Conservation (phyloP, 2,797 vertebrate genomes). For the Paedocypris micromegethes region DNA sequence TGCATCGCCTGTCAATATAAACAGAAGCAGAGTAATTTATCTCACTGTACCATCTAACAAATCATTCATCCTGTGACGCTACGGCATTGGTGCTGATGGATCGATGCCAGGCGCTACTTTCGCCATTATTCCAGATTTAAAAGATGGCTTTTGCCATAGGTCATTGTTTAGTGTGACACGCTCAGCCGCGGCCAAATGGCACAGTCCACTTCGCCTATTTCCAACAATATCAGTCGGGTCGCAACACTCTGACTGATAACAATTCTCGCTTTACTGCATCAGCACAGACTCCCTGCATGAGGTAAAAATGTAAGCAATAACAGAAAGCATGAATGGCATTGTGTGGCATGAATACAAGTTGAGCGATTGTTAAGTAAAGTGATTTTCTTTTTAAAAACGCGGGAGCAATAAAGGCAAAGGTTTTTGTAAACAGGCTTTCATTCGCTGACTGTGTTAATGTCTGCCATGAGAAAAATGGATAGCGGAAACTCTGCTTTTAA, state of each 20-base stretch:
- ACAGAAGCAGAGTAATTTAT: constrained; percentile 39
- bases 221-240: neutral
- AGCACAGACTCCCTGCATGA: neutral
- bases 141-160: neutral
- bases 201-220: constrained; percentile 1
- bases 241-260: neutral
- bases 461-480: constrained; percentile 18
- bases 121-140: neutral
- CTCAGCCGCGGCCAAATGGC: neutral
- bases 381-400: neutral
- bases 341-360: neutral
- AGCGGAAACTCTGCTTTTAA: constrained; percentile 37
- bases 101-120: neutral
- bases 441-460: constrained; percentile 15
- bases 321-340: neutral
- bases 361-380: neutral
- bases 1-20: constrained; percentile 45
- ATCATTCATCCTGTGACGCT: constrained; percentile 36
- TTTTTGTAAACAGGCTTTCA: neutral
- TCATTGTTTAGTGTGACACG: neutral
- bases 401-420: too few species aligned
- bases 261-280: neutral
- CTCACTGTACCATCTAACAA: constrained; percentile 46
- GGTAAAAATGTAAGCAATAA: neutral
- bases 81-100: constrained; percentile 18